These are phyloP conservation scores for Lucifuga dentata DNA, from an alignment of 2,113 vertebrate species.

Conservation along the genomic window DNA sequence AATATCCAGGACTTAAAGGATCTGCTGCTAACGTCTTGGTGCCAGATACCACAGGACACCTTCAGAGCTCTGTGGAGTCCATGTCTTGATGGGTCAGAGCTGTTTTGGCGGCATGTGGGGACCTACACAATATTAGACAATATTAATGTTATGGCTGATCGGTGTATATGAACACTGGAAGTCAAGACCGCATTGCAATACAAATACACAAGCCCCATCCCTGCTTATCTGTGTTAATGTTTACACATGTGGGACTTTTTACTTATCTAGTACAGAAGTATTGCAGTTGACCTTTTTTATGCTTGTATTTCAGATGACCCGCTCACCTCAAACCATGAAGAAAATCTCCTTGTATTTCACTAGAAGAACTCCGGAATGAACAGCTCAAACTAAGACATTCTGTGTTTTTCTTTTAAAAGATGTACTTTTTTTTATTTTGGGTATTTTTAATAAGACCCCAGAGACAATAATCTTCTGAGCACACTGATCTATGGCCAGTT, in stretches of 20 bases:
- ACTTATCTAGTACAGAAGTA: not conserved
- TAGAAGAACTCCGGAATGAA: constrained; percentile 82
- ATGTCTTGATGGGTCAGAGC: too few species aligned
- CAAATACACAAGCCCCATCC: not conserved
- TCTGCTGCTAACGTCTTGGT: too few species aligned
- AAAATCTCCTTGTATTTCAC: constrained; percentile 95
- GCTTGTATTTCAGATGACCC: constrained; percentile 75
- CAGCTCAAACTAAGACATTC: not conserved
- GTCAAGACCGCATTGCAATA: not conserved
- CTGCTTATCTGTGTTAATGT: not conserved
- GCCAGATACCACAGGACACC: too few species aligned
- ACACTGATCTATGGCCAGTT: not conserved
- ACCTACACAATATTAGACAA: too few species aligned
- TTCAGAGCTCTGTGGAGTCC: too few species aligned
- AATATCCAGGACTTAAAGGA: too few species aligned
- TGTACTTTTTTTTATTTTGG: constrained; percentile 36
- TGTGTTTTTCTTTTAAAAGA: constrained; percentile 6
- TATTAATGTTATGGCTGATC: too few species aligned
- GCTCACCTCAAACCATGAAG: constrained; percentile 87
- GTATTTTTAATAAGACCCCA: constrained; percentile 38
- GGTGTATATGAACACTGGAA: too few species aligned
- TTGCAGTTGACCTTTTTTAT: constrained; percentile 7
- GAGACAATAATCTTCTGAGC: constrained; percentile 6
- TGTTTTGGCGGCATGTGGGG: too few species aligned
- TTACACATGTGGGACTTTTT: not conserved